Evolutionary conservation across 64 coral and sea anemone species (phyloP), one percentile per base, ranked within the genome.

Genomic region (Montipora efflorescens): DNA sequence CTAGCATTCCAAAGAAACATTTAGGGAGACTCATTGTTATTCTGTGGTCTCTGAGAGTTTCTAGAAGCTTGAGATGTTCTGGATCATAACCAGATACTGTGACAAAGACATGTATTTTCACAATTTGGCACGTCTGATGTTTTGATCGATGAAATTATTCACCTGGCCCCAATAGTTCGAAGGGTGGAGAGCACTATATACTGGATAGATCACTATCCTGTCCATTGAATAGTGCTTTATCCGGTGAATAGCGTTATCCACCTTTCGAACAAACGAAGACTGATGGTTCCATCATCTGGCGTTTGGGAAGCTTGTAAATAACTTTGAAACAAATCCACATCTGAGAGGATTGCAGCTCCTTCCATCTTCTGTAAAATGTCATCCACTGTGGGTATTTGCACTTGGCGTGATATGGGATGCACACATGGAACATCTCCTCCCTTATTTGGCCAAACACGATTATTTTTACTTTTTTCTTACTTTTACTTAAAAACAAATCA

Each of bases 331-430:
- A 93, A 77, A 66, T 87, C 91, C 2, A 86, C 91, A 67, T 93
- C 91, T 19, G 74, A 48, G 21, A 93, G 87, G 15, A 92, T 28
- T 52, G 46, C 19, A 0, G 91, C 73, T 19, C 52, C 91, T 48
- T 87, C 53, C 59, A 87, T 87, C 79, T 87, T 16, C 9, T 19
- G 82, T n/a, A 92, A 22, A 50, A 87, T 92, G 67, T 87, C 74
- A 19, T 87, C 82, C 13, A 87, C 73, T 15, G 74, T 92, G 7
- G 74, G 82, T 8, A 92, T 87, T 48, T 92, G 74, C 13, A 93
- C 58, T 28, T 53, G 16, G 14, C 72, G 55, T n/a, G n/a, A 48
- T 92, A 86, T 13, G 91, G 81, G 21, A 78, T 25, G 83, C 74
- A 58, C 91, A 87, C 86, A 19, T 87, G 44, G 1, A 92, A 19